Conservation (phyloP, 2,113 vertebrate species). For the Maccullochella peelii region DNA sequence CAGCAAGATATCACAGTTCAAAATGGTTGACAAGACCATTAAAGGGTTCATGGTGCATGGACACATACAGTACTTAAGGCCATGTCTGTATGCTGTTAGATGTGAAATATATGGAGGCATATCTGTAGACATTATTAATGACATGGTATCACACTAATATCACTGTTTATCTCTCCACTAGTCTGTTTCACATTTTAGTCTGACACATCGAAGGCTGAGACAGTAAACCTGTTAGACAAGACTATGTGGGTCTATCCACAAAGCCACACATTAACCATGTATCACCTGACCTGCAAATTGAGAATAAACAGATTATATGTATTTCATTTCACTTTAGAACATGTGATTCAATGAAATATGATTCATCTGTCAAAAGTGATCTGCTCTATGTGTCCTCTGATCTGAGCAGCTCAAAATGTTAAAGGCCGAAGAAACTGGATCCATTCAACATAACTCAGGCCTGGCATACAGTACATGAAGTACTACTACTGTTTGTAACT, state of each 20-base stretch:
- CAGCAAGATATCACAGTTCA: not conserved
- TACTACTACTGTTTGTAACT: not conserved
- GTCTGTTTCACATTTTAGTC: not conserved
- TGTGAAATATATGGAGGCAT: not conserved
- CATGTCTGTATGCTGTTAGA: not conserved
- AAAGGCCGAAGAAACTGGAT: constrained; percentile 42
- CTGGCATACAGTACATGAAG: constrained; percentile 23
- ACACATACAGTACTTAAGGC: no score
- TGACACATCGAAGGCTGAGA: not conserved
- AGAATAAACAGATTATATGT: not conserved
- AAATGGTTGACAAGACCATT: not conserved
- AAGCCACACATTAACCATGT: no score
- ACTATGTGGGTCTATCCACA: no score
- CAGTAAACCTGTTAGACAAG: no score
- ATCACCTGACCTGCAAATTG: not conserved
- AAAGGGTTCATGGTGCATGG: not conserved
- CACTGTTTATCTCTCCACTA: not conserved
- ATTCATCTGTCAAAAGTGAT: constrained; percentile 16
- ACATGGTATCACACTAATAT: not conserved
- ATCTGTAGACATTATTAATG: not conserved
- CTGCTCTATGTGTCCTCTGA: constrained; percentile 3
- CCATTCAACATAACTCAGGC: constrained; percentile 22
- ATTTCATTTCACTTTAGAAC: not conserved
- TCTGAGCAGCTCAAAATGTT: constrained; percentile 33
- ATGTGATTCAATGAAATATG: not conserved